These are phyloP conservation scores for Manduca sexta DNA, from an alignment of 1,140 invertebrate species.

Conservation along the genomic window DNA sequence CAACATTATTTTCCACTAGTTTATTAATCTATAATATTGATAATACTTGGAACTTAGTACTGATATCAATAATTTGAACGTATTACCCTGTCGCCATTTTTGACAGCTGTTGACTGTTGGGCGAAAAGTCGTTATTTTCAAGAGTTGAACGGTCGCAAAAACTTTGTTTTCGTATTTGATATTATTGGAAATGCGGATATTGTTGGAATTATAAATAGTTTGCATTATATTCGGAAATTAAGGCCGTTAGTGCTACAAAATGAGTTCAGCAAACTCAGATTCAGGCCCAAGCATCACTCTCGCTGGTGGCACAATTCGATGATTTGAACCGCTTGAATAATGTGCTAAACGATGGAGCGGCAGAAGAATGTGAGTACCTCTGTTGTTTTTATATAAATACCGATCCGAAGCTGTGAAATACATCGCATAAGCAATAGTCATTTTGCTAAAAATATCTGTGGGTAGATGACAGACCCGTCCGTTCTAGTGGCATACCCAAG, in stretches of 20 bases:
- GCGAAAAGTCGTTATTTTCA: constrained; percentile 17
- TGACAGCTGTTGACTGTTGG: constrained; percentile 3
- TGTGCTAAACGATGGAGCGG: constrained; percentile 76
- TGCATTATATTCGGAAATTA: too few relatives aligned
- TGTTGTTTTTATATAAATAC: background rate
- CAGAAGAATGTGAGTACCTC: constrained; percentile 77
- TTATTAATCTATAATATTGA: too few relatives aligned
- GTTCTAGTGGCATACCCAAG: too few relatives aligned
- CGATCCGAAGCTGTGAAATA: background rate
- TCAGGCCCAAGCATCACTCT: constrained; percentile 37
- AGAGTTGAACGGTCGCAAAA: constrained; percentile 7
- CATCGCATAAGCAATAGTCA: too few relatives aligned
- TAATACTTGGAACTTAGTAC: too few relatives aligned
- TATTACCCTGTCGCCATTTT: constrained; percentile 4
- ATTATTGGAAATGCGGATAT: constrained; percentile 18
- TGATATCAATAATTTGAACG: constrained; percentile 2
- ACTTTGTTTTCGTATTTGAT: background rate
- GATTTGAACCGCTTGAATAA: constrained; percentile 80
- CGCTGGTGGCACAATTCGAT: constrained; percentile 73
- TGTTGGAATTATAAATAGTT: background rate
- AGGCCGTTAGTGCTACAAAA: constrained; percentile 20
- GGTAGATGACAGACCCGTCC: too few relatives aligned
- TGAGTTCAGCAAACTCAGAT: constrained; percentile 62
- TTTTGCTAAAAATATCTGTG: too few relatives aligned
- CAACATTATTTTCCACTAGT: too few relatives aligned